phyloP scores from a whole-genome alignment of 2,888 invertebrate genomes.

The Hemaris fuciformis region DNA sequence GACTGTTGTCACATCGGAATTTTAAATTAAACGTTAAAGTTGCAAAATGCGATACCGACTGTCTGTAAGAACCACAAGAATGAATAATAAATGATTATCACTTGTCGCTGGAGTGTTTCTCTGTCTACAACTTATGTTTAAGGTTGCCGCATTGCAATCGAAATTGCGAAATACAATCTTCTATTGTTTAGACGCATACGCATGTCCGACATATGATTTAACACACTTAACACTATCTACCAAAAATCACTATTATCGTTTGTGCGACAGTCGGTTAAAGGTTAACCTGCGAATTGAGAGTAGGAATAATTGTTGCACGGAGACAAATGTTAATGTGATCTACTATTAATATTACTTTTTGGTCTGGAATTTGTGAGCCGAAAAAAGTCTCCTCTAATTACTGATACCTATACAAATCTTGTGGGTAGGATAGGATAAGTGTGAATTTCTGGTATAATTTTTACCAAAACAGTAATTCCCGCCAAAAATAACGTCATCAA shows the following conservation, averaged over 20 bases:
- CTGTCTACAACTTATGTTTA: neutral
- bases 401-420: no score
- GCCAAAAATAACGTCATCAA: neutral
- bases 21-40: slow-evolving; percentile 3
- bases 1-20: neutral
- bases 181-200: neutral
- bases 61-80: neutral
- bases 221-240: no score
- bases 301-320: no score
- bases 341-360: no score
- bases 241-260: no score
- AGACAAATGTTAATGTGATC: no score
- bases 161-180: neutral
- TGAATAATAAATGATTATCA: slow-evolving; percentile 7
- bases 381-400: no score
- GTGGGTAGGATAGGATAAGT: no score
- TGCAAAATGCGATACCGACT: slow-evolving; percentile 1
- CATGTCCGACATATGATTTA: neutral
- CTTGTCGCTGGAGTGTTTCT: neutral
- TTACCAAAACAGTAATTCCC: neutral
- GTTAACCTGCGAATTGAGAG: no score
- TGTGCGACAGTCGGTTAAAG: no score
- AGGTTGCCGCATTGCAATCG: neutral
- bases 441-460: neutral
- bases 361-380: no score